phyloP scores from a whole-genome alignment of 2,797 vertebrate genomes.

The Ptychobarbus kaznakovi region DNA sequence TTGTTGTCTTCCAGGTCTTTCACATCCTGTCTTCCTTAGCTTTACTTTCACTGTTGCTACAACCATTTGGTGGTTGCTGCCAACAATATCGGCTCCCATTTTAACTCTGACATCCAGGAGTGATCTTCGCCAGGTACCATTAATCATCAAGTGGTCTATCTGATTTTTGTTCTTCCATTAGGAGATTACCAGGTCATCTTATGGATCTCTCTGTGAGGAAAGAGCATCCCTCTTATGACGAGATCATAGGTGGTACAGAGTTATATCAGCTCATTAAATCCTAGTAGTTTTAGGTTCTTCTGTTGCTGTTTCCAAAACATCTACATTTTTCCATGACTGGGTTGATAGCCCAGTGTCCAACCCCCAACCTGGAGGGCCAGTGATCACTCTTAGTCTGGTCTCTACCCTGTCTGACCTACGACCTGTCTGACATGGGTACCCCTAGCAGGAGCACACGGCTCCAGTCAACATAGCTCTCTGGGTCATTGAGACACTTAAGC shows the following conservation, averaged over 20 bases:
- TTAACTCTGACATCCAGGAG: constrained; percentile 28
- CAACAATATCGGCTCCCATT: constrained; percentile 23
- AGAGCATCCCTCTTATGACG: too few relatives aligned
- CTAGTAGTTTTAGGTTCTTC: neutral
- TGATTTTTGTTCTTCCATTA: constrained; percentile 3
- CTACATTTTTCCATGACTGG: neutral
- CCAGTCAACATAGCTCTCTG: constrained; percentile 8
- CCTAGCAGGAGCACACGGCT: constrained; percentile 11
- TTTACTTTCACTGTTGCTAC: constrained; percentile 24
- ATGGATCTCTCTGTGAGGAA: too few relatives aligned
- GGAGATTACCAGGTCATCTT: too few relatives aligned
- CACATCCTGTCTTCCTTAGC: neutral
- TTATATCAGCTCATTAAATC: too few relatives aligned
- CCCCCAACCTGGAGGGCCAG: neutral
- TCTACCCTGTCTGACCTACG: neutral
- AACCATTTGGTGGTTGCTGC: constrained; percentile 38
- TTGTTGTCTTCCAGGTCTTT: neutral
- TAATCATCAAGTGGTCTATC: constrained; percentile 43
- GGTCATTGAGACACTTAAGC: constrained; percentile 18
- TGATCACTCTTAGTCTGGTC: neutral
- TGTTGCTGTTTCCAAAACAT: constrained; percentile 15
- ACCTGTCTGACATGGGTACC: constrained; percentile 9
- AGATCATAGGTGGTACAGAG: too few relatives aligned
- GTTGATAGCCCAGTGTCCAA: constrained; percentile 8
- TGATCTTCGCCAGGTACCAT: neutral